Percentiles rank a stretch among this genome's conserved stretches.
Evolutionary conservation across 2,797 vertebrate species (phyloP).

Genomic region (Artibeus lituratus): DNA sequence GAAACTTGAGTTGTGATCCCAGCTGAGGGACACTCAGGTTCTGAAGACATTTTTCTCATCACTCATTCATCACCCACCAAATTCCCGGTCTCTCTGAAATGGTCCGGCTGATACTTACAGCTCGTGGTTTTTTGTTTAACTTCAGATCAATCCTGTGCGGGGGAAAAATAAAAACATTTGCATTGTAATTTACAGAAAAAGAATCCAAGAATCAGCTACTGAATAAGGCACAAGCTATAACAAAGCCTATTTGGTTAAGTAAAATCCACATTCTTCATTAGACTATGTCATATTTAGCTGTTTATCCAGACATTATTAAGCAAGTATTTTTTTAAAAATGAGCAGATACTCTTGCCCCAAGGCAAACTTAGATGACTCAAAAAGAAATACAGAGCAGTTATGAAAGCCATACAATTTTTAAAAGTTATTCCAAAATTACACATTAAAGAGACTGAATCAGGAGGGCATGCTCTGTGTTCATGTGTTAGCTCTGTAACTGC

Average conservation of each 20-base stretch:
- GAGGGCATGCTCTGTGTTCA: conserved; percentile 80
- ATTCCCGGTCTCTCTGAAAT: conserved; percentile 21
- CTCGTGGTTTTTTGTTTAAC: conserved; percentile 98
- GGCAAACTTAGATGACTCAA: conserved; percentile 70
- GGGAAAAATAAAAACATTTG: conserved; percentile 78
- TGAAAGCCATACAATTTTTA: conserved; percentile 29
- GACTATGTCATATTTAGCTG: conserved; percentile 74
- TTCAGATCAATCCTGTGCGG: conserved; percentile 97
- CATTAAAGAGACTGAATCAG: conserved; percentile 58
- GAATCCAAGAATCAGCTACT: conserved; percentile 71
- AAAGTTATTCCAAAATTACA: conserved; percentile 68
- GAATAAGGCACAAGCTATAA: conserved; percentile 80
- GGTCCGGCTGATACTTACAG: conserved; percentile 89
- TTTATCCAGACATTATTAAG: conserved; percentile 74
- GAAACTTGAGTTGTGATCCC: not conserved
- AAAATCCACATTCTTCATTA: conserved; percentile 71
- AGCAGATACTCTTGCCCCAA: conserved; percentile 74
- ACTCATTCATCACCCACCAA: not conserved
- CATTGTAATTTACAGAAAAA: conserved; percentile 75
- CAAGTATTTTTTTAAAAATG: conserved; percentile 70
- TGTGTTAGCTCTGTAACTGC: conserved; percentile 68
- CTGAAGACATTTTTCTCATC: not conserved
- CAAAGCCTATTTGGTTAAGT: conserved; percentile 79
- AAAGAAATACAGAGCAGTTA: conserved; percentile 55
- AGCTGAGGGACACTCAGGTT: not conserved